Evolutionary conservation across 1,140 invertebrate species (phyloP), one percentile per base, ranked within the genome.

Genomic region (Drosophila sechellia): DNA sequence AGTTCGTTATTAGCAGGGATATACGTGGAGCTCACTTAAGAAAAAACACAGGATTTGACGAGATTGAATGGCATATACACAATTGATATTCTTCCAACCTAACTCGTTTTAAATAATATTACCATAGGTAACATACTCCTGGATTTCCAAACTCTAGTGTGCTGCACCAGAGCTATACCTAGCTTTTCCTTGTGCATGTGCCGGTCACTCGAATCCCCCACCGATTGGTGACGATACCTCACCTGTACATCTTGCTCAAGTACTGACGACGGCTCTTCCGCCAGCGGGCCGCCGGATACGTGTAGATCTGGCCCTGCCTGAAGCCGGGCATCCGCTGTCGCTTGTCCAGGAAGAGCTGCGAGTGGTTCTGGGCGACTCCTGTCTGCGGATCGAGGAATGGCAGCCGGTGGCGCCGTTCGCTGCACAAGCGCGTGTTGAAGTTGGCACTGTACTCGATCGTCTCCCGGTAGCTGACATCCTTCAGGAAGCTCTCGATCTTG

Each of bases 371-470:
- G 20, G 98, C 98, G 31, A 99, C 97, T 37, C 97, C 98, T 61
- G 98, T 99, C 93, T 99, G 98, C 3, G 97, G 97, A 93, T 99
- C 98, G 59, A 99, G 95, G 92, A 99, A 99, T 40, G 98, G 98
- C 93, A 99, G 95, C 59, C 98, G 94, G 91, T 98, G 94, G 89
- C 97, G 96, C 71, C 98, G 94, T 93, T 99, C 98, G 63, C 97
- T 95, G 90, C 97, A 97, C 93, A 99, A 92, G 93, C 97, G 93
- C 56, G 97, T 97, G 92, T 99, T 99, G 87, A 97, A 98, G 92
- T 95, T 98, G 39, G 97, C 96, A 5, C 98, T 97, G 92, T 97
- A 98, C 93, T 99, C 97, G 85, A 98, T 96, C 52, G 96, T 96
- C 94, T 99, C 98, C 92, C 96, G 96, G 92, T 98, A 99, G 42